A percentile compares a stretch with the other conserved stretches of the same genome.
phyloP scores from a whole-genome alignment of 2,113 vertebrate genomes.

The Sorex araneus region DNA sequence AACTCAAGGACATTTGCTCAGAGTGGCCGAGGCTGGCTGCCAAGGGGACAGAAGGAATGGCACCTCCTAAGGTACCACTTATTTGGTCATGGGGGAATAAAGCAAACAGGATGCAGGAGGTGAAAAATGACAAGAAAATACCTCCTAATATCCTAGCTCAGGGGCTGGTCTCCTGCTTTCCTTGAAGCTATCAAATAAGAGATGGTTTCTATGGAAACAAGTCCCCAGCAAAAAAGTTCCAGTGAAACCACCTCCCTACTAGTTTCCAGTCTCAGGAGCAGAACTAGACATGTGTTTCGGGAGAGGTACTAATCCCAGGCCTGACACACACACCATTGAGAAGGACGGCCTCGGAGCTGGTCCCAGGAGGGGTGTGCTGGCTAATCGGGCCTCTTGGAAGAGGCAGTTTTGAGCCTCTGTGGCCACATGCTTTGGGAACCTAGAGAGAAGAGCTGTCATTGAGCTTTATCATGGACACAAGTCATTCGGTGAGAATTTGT shows the following conservation, averaged over 20 bases:
- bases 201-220: neutral
- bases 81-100: neutral
- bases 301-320: neutral
- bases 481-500: neutral
- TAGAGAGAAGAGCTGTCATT: neutral
- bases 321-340: fast-evolving
- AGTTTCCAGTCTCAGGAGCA: neutral
- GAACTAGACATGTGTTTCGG: neutral
- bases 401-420: neutral
- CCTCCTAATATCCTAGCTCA: neutral
- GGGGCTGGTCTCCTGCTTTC: neutral
- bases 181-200: neutral
- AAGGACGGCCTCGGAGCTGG: neutral
- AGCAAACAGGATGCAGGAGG: neutral
- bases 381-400: neutral
- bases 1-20: neutral
- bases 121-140: neutral
- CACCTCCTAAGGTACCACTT: too few species aligned
- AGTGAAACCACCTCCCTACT: neutral
- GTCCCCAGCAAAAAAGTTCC: neutral
- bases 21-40: neutral
- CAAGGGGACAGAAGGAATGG: neutral
- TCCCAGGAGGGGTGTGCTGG: neutral
- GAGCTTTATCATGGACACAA: conserved; percentile 14
- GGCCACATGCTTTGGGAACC: neutral